Evolutionary conservation across 2,888 invertebrate species (phyloP).

Genomic region (Malthinus seriepunctatus): DNA sequence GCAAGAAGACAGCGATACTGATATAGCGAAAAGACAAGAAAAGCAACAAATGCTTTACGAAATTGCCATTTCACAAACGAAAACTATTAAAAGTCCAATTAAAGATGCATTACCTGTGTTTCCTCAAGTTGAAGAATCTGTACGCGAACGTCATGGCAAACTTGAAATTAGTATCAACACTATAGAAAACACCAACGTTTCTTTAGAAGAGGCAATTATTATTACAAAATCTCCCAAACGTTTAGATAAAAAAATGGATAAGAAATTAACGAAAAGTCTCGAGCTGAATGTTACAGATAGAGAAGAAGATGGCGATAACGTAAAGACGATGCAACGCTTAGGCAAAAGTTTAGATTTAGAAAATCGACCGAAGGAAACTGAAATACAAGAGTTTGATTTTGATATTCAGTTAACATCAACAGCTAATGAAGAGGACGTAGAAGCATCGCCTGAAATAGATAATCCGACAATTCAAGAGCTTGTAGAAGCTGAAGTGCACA

Average conservation of each 20-base stretch:
- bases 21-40: conserved; percentile 72
- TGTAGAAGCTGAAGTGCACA: conserved; percentile 58
- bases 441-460: conserved; percentile 50
- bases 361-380: conserved; percentile 42
- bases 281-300: conserved; percentile 62
- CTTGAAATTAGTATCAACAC: conserved; percentile 75
- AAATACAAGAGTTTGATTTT: conserved; percentile 42
- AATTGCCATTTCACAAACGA: conserved; percentile 75
- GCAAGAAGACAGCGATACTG: conserved; percentile 73
- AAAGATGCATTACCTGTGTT: conserved; percentile 73
- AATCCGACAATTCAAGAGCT: conserved; percentile 59
- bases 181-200: conserved; percentile 50
- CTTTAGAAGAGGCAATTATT: conserved; percentile 70
- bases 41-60: conserved; percentile 77
- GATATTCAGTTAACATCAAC: conserved; percentile 45
- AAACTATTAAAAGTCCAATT: conserved; percentile 73
- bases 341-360: conserved; percentile 55
- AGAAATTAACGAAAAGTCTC: conserved; percentile 63
- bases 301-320: conserved; percentile 38
- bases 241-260: conserved; percentile 60
- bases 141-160: conserved; percentile 72
- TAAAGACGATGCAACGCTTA: conserved; percentile 48
- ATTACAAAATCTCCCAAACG: conserved; percentile 77
- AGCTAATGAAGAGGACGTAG: conserved; percentile 39
- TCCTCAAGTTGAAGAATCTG: conserved; percentile 74